Evolutionary conservation across 2,113 vertebrate genomes (phyloP).

Genomic region (Tringa solitaria): DNA sequence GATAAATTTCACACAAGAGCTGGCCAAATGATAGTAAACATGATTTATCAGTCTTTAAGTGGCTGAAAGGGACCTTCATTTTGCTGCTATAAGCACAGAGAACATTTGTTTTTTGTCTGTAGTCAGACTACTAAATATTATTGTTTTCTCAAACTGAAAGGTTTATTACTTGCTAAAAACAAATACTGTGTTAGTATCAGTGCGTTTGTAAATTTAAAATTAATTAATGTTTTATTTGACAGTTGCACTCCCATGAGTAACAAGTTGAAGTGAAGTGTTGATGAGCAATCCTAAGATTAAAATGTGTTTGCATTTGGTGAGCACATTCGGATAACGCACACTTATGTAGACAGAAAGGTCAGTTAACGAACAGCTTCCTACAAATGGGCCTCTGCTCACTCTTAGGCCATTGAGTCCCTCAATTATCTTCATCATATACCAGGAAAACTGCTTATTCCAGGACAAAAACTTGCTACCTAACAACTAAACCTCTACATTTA

Average conservation of each 20-base stretch:
- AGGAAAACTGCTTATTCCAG: not conserved
- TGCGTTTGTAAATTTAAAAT: not conserved
- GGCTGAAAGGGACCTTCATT: not conserved
- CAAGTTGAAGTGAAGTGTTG: not conserved
- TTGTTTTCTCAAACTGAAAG: not conserved
- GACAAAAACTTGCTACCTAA: not conserved
- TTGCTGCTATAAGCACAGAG: not conserved
- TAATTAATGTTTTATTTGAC: not conserved
- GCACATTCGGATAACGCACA: rapidly evolving
- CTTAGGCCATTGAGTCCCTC: not conserved
- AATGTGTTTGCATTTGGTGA: not conserved
- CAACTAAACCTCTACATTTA: not conserved
- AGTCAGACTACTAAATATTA: not conserved
- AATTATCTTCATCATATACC: not conserved
- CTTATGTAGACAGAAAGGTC: not conserved
- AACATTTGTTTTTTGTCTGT: not conserved
- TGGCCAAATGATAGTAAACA: not conserved
- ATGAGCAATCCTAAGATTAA: not conserved
- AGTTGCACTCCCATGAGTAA: not conserved
- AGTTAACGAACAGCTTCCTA: not conserved
- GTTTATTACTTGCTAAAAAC: not conserved
- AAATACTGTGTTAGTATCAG: not conserved
- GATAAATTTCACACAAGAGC: not conserved
- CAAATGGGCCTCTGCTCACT: not conserved
- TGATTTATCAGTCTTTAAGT: not conserved